Evolutionary conservation across 1,140 invertebrate genomes (phyloP), one percentile per base, ranked within the genome.

Genomic region (Drosophila pseudoananassae): DNA sequence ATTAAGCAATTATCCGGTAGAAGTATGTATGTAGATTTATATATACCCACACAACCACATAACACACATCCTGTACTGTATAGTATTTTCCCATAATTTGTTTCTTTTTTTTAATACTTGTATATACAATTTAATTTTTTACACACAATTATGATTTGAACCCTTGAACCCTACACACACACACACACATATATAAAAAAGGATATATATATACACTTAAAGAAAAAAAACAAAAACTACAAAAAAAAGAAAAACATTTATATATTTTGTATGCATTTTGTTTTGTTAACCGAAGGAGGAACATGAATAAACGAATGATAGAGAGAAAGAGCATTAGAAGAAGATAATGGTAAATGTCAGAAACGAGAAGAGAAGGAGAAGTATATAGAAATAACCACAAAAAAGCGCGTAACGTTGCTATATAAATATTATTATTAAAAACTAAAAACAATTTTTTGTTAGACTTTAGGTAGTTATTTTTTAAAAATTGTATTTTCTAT

Each of bases 401-500:
- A 27, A 27, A 82, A 83, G 78, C 78, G 83, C 83, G 75, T 72
- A 87, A 87, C 82, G 78, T 87, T 87, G 83, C 83, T 87, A 87
- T 85, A 85, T 87, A 85, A 74, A 81, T 81, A 76, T 75, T 87
- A 85, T 74, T 85, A 66, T 71, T 69, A 43, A 40, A 40, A 17
- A 77, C 76, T 81, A 83, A 76, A 65, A 61, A 78, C 64, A 83
- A 89, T 88, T 82, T 85, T 87, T 88, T 88, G 76, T 87, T 87
- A 88, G 83, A 74, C 71, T 73, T 78, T 88, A 88, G 78, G 78
- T 87, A 88, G 78, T 88, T 88, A 83, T 89, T 88, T 87, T 88
- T 88, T 79, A 74, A 89, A 74, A 88, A 89, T 88, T 87, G 83
- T 87, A 78, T 78, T 83, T 87, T 78, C 84, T 79, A 78, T 78